These are phyloP conservation scores for Sebastes jordani DNA, from an alignment of 2,797 vertebrate genomes.

Conservation along the genomic window DNA sequence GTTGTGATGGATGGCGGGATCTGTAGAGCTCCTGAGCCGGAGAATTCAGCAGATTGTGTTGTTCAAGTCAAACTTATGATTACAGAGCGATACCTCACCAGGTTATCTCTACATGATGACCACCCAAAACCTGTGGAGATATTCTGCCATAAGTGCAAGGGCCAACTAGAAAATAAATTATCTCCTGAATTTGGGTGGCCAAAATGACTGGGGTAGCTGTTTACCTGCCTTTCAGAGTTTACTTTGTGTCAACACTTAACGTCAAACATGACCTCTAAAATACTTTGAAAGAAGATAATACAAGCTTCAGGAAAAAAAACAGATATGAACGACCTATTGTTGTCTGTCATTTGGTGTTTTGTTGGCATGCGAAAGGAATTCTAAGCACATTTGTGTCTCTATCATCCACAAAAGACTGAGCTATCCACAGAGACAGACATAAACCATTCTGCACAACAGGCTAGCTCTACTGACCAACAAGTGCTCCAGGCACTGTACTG, in stretches of 20 bases:
- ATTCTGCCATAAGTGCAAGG: slow-evolving; percentile 38
- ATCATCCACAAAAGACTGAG: slow-evolving; percentile 79
- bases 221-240: slow-evolving; percentile 72
- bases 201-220: slow-evolving; percentile 52
- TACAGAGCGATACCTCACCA: slow-evolving; percentile 66
- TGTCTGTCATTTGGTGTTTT: slow-evolving; percentile 78
- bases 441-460: slow-evolving; percentile 72
- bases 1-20: slow-evolving; percentile 51
- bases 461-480: slow-evolving; percentile 69
- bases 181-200: slow-evolving; percentile 60
- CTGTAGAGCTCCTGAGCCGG: slow-evolving; percentile 50
- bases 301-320: slow-evolving; percentile 54
- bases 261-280: slow-evolving; percentile 67
- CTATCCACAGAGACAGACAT: slow-evolving; percentile 68
- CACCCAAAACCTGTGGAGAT: slow-evolving; percentile 60
- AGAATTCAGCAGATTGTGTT: slow-evolving; percentile 63
- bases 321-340: slow-evolving; percentile 58
- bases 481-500: slow-evolving; percentile 58
- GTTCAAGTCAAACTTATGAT: slow-evolving; percentile 57
- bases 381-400: slow-evolving; percentile 85
- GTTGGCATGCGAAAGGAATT: slow-evolving; percentile 85
- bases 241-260: slow-evolving; percentile 60
- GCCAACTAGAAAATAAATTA: slow-evolving; percentile 52
- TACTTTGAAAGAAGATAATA: slow-evolving; percentile 58
- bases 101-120: slow-evolving; percentile 55